phyloP scores from a whole-genome alignment of 2,113 vertebrate genomes.

The Ifrita kowaldi region DNA sequence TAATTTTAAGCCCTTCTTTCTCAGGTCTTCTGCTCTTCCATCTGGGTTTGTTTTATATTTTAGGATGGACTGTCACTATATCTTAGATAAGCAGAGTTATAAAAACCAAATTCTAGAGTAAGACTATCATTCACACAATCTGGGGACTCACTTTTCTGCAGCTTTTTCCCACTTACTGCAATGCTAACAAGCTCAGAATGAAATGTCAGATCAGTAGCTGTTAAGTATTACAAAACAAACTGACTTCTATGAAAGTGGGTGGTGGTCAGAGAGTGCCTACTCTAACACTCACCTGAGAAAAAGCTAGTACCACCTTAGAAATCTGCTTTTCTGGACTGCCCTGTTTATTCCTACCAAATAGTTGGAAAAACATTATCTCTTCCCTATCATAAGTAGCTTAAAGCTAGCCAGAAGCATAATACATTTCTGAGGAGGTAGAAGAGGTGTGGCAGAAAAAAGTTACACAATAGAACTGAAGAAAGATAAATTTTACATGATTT shows the following conservation, averaged over 20 bases:
- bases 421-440: background rate
- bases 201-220: background rate
- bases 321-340: background rate
- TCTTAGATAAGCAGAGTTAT: background rate
- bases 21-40: background rate
- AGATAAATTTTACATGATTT: background rate
- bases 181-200: background rate
- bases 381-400: background rate
- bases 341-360: background rate
- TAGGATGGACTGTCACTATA: background rate
- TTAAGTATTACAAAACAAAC: background rate
- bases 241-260: background rate
- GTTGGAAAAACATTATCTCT: background rate
- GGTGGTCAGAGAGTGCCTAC: background rate
- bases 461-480: background rate
- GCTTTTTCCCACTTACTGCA: background rate
- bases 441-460: background rate
- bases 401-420: background rate
- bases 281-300: background rate
- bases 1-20: background rate
- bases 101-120: background rate
- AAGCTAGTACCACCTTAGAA: background rate
- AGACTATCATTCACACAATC: background rate
- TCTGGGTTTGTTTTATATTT: background rate
- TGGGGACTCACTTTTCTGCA: background rate